These are phyloP conservation scores for Chydorus sphaericus DNA, from an alignment of 2,888 invertebrate species.

Conservation along the genomic window DNA sequence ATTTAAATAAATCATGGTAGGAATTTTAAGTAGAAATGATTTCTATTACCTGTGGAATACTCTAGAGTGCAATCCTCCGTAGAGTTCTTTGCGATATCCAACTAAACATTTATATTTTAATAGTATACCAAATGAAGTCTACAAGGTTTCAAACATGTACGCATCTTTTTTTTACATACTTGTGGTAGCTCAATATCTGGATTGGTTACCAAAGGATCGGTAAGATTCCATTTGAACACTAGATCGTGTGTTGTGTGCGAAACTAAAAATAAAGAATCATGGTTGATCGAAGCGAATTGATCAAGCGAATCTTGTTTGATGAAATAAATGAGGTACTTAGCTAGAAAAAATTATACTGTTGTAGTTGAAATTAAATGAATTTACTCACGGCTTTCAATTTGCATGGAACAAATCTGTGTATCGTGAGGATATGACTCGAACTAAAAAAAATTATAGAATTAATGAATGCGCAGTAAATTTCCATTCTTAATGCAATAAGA, in stretches of 20 bases:
- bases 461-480: too few species aligned
- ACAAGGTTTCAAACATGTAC: too few species aligned
- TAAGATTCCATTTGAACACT: conserved; percentile 78
- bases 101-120: too few species aligned
- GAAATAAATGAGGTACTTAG: too few species aligned
- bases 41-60: conserved; percentile 52
- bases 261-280: too few species aligned
- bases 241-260: conserved; percentile 80
- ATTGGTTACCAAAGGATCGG: conserved; percentile 72
- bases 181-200: conserved; percentile 78
- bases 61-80: conserved; percentile 79
- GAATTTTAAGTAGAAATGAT: background rate
- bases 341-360: background rate
- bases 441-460: too few species aligned
- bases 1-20: background rate
- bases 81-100: conserved; percentile 72
- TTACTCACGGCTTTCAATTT: conserved; percentile 82
- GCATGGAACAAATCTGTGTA: conserved; percentile 83
- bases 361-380: background rate
- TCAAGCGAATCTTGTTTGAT: too few species aligned
- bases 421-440: conserved; percentile 87
- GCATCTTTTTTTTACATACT: too few species aligned
- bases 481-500: too few species aligned
- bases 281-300: too few species aligned
- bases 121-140: too few species aligned